Evolutionary conservation across 2,113 vertebrate genomes (phyloP), one percentile per base, ranked within the genome.

Genomic region (Elachura formosa): DNA sequence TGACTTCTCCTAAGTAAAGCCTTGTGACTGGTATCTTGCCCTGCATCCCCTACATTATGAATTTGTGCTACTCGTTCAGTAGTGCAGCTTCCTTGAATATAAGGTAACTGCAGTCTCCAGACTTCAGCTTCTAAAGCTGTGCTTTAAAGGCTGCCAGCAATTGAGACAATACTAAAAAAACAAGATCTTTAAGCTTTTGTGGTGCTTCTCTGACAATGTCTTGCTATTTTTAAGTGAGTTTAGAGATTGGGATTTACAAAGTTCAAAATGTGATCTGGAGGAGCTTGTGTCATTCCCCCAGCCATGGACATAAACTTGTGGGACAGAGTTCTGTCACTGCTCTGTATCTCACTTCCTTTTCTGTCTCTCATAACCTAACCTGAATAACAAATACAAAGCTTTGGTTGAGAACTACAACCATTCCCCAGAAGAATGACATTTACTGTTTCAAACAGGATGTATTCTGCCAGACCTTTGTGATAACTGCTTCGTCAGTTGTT

Each of bases 391-490:
- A 74, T 10, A 46, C 41, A 76, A 59, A 81, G 56, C 25, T 36
- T 83, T 84, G 28, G 14, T 73, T 89, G 62, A 51, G 26, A 76
- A 87, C 58, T 45, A 15, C 7, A 46, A 0, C 34, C 10, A 3
- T 93, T 96, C 87, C 74, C 91, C 90, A 78, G 81, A 73, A 92
- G 77, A 81, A 64, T 48, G 15, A 38, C 80, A 87, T 48, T 93
- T 54, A 81, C 34, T 93, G 63, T 93, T 94, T 92, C 74, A 82
- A 34, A 62, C 86, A 89, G 95, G 90, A 87, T 92, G 66, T 69
- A 9, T 78, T 92, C 40, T 78, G 21, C 22, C 55, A 93, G 84
- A 80, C 71, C 56, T 87, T 84, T 72, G 71, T 66, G 43, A 36
- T 80, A 87, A 62, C 26, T 83, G 71, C 81, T 40, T 43, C 0